Base-by-base conservation (phyloP, 2,888 invertebrate genomes). In the Nudaria mundana region DNA sequence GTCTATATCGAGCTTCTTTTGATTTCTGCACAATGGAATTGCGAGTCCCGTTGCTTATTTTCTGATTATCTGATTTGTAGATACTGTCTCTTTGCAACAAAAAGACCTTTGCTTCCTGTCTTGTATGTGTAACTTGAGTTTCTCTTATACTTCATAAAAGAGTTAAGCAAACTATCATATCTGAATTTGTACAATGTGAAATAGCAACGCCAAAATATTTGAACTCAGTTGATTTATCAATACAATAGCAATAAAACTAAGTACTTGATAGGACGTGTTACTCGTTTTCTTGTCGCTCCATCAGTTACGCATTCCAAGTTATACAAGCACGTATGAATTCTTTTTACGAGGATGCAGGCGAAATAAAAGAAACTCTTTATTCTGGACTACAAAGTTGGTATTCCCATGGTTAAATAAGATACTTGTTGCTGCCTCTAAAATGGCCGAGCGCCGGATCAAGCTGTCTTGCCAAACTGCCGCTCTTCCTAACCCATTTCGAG, bases 361-460 rank as follows among this genome's bases (percentile, higher is more conserved):
- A 64, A 57, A 60, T 52, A 62, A 73, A 71, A 60, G 57, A 56
- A 64, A 68, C 75, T 63, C 58, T 76, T 67, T 63, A 48, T 56
- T 44, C 54, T 51, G 26, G 52, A 43, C 40, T 34, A 63, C 57
- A 81, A 64, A 69, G 76, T 71, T 70, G 58, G 58, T 52, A 68
- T 76, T 78, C 62, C 67, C 55, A 52, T 66, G 72, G 63, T 56
- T 51, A 53, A 46, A 54, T 47, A 44, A 44, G 49, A 62, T 71
- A 85, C 84, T 83, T 85, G 85, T 85, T 85, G 84, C 84, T 84
- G 80, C 66, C 72, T 72, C 73, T 70, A 59, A 68, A 72, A 70
- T 67, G 71, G 66, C 64, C 71, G 67, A 67, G 62, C 65, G 60
- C 72, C 72, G 79, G 83, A 83, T 83, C 84, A 81, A 84, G 82